phyloP scores from a whole-genome alignment of 2,113 vertebrate genomes.

The Nesoenas mayeri region DNA sequence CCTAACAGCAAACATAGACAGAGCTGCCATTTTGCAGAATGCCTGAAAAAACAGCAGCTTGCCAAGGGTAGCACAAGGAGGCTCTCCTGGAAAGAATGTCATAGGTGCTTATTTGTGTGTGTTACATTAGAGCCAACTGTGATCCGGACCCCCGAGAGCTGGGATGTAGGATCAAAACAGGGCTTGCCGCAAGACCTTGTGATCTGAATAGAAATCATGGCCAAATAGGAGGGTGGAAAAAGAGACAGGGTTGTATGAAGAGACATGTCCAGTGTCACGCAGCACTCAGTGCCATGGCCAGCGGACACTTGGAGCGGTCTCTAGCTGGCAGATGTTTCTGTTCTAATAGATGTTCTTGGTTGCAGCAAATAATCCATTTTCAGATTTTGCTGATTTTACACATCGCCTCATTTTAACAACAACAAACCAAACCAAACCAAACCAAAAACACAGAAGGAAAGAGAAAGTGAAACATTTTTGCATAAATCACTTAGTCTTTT shows the following conservation, averaged over 20 bases:
- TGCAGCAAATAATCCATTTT: not conserved
- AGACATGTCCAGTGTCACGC: not conserved
- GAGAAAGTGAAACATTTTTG: not conserved
- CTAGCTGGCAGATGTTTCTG: not conserved
- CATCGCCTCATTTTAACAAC: not conserved
- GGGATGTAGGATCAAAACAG: not conserved
- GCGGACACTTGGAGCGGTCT: not conserved
- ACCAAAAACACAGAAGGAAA: not conserved
- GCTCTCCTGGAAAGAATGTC: not conserved
- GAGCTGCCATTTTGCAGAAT: not conserved
- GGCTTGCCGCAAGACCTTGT: constrained; percentile 15
- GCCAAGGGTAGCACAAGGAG: not conserved
- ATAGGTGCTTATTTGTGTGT: not conserved
- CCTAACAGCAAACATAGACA: not conserved
- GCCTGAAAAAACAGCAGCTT: not conserved
- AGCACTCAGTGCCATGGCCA: not conserved
- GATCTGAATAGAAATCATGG: constrained; percentile 22
- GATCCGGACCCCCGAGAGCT: not conserved
- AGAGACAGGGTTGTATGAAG: not conserved
- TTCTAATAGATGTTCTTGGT: not conserved
- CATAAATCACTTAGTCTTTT: not conserved
- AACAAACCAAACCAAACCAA: too few species aligned
- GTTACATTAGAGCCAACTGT: not conserved
- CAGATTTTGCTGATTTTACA: constrained; percentile 14
- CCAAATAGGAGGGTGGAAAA: not conserved